A percentile compares a stretch with the other conserved stretches of the same genome.
Conservation (phyloP, 2,888 invertebrate species). For the Caenorhabditis sp. region DNA sequence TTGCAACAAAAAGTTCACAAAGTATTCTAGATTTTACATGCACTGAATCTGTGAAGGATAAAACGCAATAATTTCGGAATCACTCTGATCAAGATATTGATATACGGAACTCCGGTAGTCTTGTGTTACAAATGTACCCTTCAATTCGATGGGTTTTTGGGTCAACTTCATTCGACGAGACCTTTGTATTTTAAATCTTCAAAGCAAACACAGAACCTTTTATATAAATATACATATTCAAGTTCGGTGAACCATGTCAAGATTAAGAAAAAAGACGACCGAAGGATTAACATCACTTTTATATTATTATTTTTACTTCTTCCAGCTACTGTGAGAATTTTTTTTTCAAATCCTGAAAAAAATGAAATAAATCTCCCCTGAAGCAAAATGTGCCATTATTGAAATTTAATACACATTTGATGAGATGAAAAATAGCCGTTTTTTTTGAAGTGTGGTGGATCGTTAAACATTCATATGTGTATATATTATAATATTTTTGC, state of each 20-base stretch:
- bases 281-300: conserved; percentile 25
- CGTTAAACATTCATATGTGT: background rate
- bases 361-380: background rate
- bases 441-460: background rate
- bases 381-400: background rate
- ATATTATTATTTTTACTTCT: background rate
- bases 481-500: background rate
- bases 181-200: background rate
- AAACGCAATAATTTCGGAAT: too few relatives aligned
- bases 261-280: conserved; percentile 35
- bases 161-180: too few relatives aligned
- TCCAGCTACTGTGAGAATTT: background rate
- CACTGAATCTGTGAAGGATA: too few relatives aligned
- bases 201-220: background rate
- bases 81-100: too few relatives aligned
- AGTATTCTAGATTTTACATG: too few relatives aligned
- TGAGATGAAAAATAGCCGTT: background rate
- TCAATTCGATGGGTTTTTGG: too few relatives aligned
- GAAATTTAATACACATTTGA: background rate
- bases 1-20: too few relatives aligned
- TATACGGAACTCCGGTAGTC: too few relatives aligned
- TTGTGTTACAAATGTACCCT: too few relatives aligned
- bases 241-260: conserved; percentile 39
- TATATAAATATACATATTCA: conserved; percentile 31
- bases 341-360: background rate